Conservation (phyloP, 92 coral and sea anemone genomes). For the Zoanthus sociatus region DNA sequence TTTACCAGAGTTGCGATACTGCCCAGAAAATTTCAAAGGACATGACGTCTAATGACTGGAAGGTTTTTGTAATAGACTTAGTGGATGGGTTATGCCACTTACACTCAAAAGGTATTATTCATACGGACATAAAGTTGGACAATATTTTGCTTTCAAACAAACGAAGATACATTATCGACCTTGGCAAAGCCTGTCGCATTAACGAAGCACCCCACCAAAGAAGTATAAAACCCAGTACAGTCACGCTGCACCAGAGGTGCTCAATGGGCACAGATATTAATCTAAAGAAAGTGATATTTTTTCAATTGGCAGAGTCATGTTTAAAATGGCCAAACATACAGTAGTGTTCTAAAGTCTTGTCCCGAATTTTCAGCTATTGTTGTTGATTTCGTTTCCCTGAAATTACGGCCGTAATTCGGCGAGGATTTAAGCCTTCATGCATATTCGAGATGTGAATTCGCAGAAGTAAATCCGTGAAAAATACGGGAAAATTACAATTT, state of each 20-base stretch:
- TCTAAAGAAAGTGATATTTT: constrained; percentile 52
- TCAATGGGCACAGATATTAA: constrained; percentile 11
- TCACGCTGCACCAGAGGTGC: constrained; percentile 52
- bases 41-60: constrained; percentile 1
- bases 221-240: background rate
- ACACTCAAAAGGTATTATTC: constrained; percentile 1
- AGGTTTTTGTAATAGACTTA: background rate
- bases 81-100: constrained; percentile 1
- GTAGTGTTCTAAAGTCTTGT: no score
- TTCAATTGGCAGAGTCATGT: constrained; percentile 41
- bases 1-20: background rate
- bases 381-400: no score
- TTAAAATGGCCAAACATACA: constrained; percentile 9
- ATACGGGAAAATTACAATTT: no score
- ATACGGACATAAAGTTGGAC: constrained; percentile 13
- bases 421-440: no score
- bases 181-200: constrained; percentile 39
- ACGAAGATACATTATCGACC: constrained; percentile 29
- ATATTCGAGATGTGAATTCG: no score
- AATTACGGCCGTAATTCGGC: no score
- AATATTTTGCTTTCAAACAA: constrained; percentile 2
- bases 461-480: no score
- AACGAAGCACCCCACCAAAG: constrained; percentile 9
- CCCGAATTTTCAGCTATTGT: no score
- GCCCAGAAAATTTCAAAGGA: background rate